Evolutionary conservation across 92 coral and sea anemone genomes (phyloP), one percentile per base, ranked within the genome.

Genomic region (Umimayanthus chanpuru): DNA sequence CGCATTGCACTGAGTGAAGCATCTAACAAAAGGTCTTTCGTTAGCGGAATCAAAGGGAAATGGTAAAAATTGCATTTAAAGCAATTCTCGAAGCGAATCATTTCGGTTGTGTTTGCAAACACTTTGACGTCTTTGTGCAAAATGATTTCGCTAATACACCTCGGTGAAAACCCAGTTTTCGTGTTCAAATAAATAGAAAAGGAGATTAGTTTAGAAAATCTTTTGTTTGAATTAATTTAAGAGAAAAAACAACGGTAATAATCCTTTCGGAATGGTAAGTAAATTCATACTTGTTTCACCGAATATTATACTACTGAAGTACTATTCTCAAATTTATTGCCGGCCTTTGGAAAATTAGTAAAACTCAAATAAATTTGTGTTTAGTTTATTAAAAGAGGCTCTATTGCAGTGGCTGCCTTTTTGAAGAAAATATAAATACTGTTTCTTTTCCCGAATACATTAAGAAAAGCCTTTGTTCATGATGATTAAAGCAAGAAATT

Each of bases 161-260:
- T 29, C 38, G 21, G 82, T 43, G 39, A 78, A 47, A 78, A 49
- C 58, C 20, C 39, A 47, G 15, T 43, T 78, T 47, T 78, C 38
- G 81, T 78, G 64, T 43, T 25, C 61, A 78, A 78, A 78, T 49
- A 47, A 26, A 78, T 78, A 78, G 81, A 78, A 47, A 47, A 78
- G 7, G 23, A 12, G 30, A 75, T 39, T 75, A 75, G 39, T 75
- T 75, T 75, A 23, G 50, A 75, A 75, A 20, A 75, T 75, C 47
- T 75, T 75, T 39, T 39, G 79, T 75, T 75, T 75, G 6, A 75
- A 75, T 15, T 39, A 75, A 20, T 75, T 36, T 75, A 40, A 39
- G 44, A 36, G 41, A 32, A 21, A 39, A 14, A 40, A n/a, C 79
- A 75, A 75, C 39, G 79, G 20, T 39, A 75, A 39, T 39, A 75